Evolutionary conservation across 2,888 invertebrate species (phyloP).

Genomic region (Charanyca ferruginea): DNA sequence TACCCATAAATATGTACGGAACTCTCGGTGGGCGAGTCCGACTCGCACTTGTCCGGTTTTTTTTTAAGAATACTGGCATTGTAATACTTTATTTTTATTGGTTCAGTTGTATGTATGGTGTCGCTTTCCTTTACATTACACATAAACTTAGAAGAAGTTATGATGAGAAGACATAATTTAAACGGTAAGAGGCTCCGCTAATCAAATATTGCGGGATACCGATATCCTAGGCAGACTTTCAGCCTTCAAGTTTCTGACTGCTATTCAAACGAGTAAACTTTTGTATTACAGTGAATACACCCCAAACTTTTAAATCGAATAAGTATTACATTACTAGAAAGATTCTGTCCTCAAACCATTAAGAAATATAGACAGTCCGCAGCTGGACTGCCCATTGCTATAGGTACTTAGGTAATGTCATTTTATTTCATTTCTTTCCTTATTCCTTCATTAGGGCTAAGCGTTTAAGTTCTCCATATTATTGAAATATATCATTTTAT

Average conservation of each 20-base stretch:
- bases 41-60: too few species aligned
- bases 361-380: constrained; percentile 39
- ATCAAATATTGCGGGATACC: constrained; percentile 33
- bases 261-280: constrained; percentile 3
- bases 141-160: not conserved
- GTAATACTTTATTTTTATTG: too few species aligned
- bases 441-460: constrained; percentile 35
- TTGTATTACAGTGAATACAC: not conserved
- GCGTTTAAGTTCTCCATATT: constrained; percentile 46
- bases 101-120: not conserved
- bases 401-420: constrained; percentile 35
- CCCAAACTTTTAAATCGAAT: not conserved
- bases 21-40: too few species aligned
- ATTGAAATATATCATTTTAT: constrained; percentile 41
- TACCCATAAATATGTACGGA: too few species aligned
- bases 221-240: constrained; percentile 49
- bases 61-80: too few species aligned
- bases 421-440: constrained; percentile 54
- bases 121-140: too few species aligned
- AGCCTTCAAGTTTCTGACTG: constrained; percentile 22
- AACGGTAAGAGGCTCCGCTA: constrained; percentile 11
- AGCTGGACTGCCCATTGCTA: constrained; percentile 44
- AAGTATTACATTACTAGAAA: constrained; percentile 26
- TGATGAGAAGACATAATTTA: not conserved
- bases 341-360: constrained; percentile 20